Percentiles rank a stretch among this genome's conserved stretches.
Evolutionary conservation across 2,113 vertebrate species (phyloP).

Genomic region (Amia ocellicauda): DNA sequence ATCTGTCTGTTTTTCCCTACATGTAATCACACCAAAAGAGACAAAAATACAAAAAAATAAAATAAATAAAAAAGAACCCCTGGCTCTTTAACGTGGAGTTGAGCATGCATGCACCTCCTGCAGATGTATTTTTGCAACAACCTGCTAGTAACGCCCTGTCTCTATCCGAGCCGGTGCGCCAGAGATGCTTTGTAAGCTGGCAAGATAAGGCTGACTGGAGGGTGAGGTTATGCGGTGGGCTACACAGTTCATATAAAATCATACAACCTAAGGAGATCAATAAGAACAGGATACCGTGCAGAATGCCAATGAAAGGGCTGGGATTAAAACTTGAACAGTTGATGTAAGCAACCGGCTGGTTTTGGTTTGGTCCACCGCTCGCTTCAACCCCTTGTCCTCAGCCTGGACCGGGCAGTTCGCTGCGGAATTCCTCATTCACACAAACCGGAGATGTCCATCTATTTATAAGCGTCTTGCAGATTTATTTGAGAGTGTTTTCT

Average conservation of each 20-base stretch:
- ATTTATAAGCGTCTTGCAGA: no score
- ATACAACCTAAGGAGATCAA: neutral
- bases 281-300: neutral
- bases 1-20: no score
- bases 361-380: neutral
- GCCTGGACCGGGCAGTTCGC: no score
- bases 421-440: no score
- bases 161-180: conserved; percentile 44
- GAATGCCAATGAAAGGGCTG: neutral
- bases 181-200: conserved; percentile 43
- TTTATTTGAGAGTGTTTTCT: no score
- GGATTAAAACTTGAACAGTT: conserved; percentile 1
- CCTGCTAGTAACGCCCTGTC: conserved; percentile 60
- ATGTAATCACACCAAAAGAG: no score
- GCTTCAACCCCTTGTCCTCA: no score
- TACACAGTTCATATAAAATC: no score
- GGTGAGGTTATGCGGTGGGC: no score
- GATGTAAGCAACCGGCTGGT: neutral
- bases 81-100: conserved; percentile 22
- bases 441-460: no score
- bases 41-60: no score
- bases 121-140: conserved; percentile 27
- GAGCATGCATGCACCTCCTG: conserved; percentile 22
- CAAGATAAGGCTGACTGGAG: conserved; percentile 20
- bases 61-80: no score